Base-by-base conservation (phyloP, 2,797 vertebrate species). In the Sphaeramia orbicularis region DNA sequence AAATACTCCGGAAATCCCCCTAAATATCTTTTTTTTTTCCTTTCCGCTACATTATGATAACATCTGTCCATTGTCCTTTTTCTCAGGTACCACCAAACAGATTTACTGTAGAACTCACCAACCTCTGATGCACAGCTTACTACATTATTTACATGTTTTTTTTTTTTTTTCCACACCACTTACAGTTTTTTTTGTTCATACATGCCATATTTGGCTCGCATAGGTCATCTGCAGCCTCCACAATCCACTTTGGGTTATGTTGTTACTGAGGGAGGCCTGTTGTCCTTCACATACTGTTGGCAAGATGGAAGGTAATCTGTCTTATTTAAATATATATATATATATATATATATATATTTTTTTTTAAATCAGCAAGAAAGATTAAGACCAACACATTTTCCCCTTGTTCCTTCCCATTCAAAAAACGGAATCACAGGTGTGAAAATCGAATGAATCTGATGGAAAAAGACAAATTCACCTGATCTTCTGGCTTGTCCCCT, bases 21-120 rank as follows among this genome's bases (percentile, higher is more conserved):
- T 52, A 7, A 52, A 65, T 48, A 18, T 5, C 1, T 51, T 36
- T 7, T 63, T 54, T 10, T 16, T 32, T 7, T 32, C 30, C 30
- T 32, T 32, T 32, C 30, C 7, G 7, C 43, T 19, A 10, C 12
- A 58, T 16, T 13, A 4, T 21, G 13, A 37, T 42, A 15, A 44
- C 59, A 48, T 64, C 27, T 81, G 64, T 68, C 63, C 16, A 42
- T 65, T 10, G 4, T 73, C 48, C 60, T 68, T 69, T 61, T 83
- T 78, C 89, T 92, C 89, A 88, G 89, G 89, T 86, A 87, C 64
- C 63, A 57, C 40, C 55, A 30, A 58, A 74, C 65, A 67, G 37
- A 79, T 77, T 84, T 83, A 87, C 84, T 86, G 83, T 81, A 82
- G 54, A 84, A 74, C 37, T 57, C 67, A 44, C 54, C 67, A 53